Evolutionary conservation across 2,113 vertebrate genomes (phyloP).

Genomic region (Saccopteryx leptura): DNA sequence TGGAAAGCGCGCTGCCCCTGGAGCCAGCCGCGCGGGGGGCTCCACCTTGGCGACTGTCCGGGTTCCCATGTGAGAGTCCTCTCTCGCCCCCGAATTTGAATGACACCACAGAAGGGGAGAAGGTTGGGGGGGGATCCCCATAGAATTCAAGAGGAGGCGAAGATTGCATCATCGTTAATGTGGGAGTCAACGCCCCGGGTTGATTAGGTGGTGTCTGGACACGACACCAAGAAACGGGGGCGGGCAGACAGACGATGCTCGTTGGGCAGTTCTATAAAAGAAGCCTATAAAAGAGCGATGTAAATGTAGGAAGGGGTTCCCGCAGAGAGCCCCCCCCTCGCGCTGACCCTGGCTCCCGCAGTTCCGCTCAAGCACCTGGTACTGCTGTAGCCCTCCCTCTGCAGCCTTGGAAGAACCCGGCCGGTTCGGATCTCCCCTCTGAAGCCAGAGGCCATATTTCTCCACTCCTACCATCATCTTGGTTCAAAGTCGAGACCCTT

Average conservation of each 20-base stretch:
- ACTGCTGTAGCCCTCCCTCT: not conserved
- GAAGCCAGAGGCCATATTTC: conserved; percentile 60
- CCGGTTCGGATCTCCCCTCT: not conserved
- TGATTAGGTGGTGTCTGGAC: not conserved
- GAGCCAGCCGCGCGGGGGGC: no score
- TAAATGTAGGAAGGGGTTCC: not conserved
- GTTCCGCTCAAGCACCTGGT: not conserved
- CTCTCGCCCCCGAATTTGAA: not conserved
- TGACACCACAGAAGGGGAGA: not conserved
- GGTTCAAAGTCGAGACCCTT: conserved; percentile 57
- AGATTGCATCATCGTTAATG: not conserved
- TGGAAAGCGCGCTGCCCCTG: not conserved
- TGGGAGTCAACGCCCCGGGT: not conserved
- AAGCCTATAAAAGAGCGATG: not conserved
- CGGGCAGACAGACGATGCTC: not conserved
- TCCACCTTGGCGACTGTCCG: accelerated
- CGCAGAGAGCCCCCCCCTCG: not conserved
- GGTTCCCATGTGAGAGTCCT: not conserved
- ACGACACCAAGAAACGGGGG: not conserved
- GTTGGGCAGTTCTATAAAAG: not conserved
- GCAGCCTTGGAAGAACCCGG: not conserved
- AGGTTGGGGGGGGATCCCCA: not conserved
- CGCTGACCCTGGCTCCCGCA: no score
- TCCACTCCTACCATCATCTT: conserved; percentile 15
- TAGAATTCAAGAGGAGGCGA: not conserved